Percentiles rank a stretch among this genome's conserved stretches.
phyloP scores from a whole-genome alignment of 2,888 invertebrate species.

The Drosophila rellima region DNA sequence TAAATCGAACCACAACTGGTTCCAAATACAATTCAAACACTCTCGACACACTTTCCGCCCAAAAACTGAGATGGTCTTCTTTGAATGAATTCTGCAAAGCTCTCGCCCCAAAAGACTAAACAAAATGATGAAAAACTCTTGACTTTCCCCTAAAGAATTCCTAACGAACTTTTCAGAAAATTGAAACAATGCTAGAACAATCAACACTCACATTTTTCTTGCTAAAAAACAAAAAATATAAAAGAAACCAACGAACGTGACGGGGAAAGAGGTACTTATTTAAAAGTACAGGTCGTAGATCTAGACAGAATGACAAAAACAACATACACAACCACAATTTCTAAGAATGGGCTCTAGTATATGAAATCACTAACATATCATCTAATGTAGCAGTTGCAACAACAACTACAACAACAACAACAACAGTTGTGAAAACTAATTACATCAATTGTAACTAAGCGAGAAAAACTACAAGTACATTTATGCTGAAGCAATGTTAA shows the following conservation, averaged over 20 bases:
- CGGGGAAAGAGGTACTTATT: slow-evolving; percentile 14
- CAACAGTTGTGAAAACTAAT: slow-evolving; percentile 53
- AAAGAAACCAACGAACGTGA: slow-evolving; percentile 45
- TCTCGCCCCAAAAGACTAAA: slow-evolving; percentile 67
- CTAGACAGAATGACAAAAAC: slow-evolving; percentile 28
- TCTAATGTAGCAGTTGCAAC: slow-evolving; percentile 79
- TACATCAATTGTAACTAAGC: slow-evolving; percentile 64
- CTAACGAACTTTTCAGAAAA: slow-evolving; percentile 70
- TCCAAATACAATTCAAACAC: slow-evolving; percentile 43
- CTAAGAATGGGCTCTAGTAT: slow-evolving; percentile 38
- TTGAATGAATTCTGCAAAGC: slow-evolving; percentile 38
- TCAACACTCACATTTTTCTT: slow-evolving; percentile 76
- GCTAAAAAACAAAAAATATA: slow-evolving; percentile 38
- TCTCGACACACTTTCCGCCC: slow-evolving; percentile 75
- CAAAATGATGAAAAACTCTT: slow-evolving; percentile 38
- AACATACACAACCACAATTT: slow-evolving; percentile 28
- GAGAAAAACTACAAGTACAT: slow-evolving; percentile 61
- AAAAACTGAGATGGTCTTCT: slow-evolving; percentile 44
- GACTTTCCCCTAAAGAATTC: slow-evolving; percentile 51
- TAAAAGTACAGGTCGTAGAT: slow-evolving; percentile 14
- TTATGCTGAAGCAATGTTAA: slow-evolving; percentile 59
- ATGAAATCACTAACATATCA: slow-evolving; percentile 84
- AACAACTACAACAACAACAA: slow-evolving; percentile 22
- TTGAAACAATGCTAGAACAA: slow-evolving; percentile 73
- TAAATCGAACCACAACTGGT: slow-evolving; percentile 7